Evolutionary conservation across 2,888 invertebrate genomes (phyloP), one percentile per base, ranked within the genome.

Genomic region (Spatulosminthurus flaviceps): DNA sequence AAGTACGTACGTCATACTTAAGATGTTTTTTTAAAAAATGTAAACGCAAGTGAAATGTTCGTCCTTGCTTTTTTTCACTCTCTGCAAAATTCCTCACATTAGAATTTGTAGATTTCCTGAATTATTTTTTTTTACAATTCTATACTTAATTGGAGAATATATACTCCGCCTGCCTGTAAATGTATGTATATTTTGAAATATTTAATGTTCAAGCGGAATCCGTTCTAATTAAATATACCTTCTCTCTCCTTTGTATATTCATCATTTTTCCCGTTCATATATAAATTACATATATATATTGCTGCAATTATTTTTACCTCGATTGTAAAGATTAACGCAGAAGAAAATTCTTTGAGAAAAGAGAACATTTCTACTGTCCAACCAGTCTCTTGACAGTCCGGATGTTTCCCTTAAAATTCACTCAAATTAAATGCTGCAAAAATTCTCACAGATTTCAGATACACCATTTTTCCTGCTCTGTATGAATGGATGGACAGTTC

Each of bases 21-120:
- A 2, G n/a, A 9, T 51, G 51, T 51, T 13, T 19, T 13, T 51
- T 51, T 13, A n/a, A n/a, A n/a, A n/a, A n/a, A n/a, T n/a, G 5
- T 19, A 29, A 29, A 61, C 29, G 19, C 61, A 28, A 34, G 24
- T 29, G 29, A 34, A 74, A 34, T 74, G 2, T 60, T 21, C 9
- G 26, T 61, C 29, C 28, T 61, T 28, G n/a, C 61, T 19, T 61
- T 74, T 74, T 60, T 70, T 22, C 42, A 70, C 26, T 70, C 13
- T 21, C 34, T n/a, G 28, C n/a, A 64, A 9, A n/a, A n/a, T n/a
- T 9, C 9, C 34, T 34, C 34, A 34, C 5, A 34, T 34, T 34
- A 7, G 4, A n/a, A 4, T 34, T 34, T 4, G 34, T 7, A 9
- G 34, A 34, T 34, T 34, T 9, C 34, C 4, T 34, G 9, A 34